phyloP scores from a whole-genome alignment of 2,888 invertebrate genomes.

The Troglohyphantes excavatus region DNA sequence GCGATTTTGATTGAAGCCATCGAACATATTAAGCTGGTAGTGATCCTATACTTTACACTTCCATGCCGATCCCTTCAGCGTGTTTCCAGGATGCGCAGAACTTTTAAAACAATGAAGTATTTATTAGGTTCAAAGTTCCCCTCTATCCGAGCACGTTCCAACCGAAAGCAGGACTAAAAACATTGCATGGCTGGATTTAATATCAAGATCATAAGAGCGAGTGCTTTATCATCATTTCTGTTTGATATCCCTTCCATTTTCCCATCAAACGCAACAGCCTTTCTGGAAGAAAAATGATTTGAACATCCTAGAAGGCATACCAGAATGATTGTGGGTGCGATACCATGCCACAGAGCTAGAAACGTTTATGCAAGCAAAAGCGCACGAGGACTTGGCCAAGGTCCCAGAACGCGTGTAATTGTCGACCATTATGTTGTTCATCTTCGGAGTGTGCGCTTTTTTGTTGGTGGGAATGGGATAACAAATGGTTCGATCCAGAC shows the following conservation, averaged over 20 bases:
- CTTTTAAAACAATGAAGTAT: slow-evolving; percentile 25
- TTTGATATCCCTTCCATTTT: slow-evolving; percentile 58
- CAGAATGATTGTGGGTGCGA: slow-evolving; percentile 69
- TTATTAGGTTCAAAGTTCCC: slow-evolving; percentile 50
- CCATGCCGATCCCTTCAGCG: background rate
- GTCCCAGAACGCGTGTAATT: slow-evolving; percentile 73
- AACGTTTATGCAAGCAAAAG: slow-evolving; percentile 49
- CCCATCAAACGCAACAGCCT: slow-evolving; percentile 46
- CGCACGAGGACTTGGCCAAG: slow-evolving; percentile 57
- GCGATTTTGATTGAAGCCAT: slow-evolving; percentile 26
- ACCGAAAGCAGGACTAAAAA: slow-evolving; percentile 24
- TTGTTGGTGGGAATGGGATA: slow-evolving; percentile 23
- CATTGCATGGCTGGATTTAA: slow-evolving; percentile 42
- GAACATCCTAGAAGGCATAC: slow-evolving; percentile 63
- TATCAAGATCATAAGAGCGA: slow-evolving; percentile 49
- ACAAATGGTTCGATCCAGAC: slow-evolving; percentile 56
- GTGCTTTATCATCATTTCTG: slow-evolving; percentile 70
- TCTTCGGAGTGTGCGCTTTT: slow-evolving; percentile 16
- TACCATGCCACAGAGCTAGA: slow-evolving; percentile 35
- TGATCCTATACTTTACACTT: slow-evolving; percentile 20
- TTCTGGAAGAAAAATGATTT: slow-evolving; percentile 66
- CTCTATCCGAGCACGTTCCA: slow-evolving; percentile 42
- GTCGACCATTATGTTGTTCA: slow-evolving; percentile 70
- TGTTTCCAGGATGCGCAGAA: background rate
- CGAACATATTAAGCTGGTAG: slow-evolving; percentile 27